These are phyloP conservation scores for Cebidichthys violaceus DNA, from an alignment of 2,113 vertebrate genomes.

Conservation along the genomic window DNA sequence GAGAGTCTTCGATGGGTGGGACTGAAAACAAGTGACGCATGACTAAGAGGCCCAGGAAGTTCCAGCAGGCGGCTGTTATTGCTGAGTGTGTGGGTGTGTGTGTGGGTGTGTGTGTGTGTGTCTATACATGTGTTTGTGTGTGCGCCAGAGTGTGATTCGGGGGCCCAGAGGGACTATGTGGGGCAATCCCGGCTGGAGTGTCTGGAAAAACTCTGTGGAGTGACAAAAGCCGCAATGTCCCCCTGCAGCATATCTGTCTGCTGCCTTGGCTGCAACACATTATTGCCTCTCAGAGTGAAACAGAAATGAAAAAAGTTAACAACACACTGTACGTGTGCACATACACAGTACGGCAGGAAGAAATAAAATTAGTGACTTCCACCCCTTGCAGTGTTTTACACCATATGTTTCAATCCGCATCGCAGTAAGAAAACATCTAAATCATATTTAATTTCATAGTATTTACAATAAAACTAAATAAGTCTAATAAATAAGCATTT, in stretches of 20 bases:
- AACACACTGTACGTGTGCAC: not conserved
- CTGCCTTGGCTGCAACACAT: slow-evolving; percentile 54
- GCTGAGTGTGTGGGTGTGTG: slow-evolving; percentile 54
- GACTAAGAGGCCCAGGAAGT: slow-evolving; percentile 80
- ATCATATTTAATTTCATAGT: not conserved
- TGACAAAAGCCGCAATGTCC: slow-evolving; percentile 72
- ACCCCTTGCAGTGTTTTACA: slow-evolving; percentile 5
- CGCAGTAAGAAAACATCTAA: not conserved
- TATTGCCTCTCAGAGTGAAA: slow-evolving; percentile 15
- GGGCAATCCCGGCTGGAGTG: slow-evolving; percentile 68
- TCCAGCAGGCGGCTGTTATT: slow-evolving; percentile 75
- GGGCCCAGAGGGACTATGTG: slow-evolving; percentile 64
- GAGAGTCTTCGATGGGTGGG: slow-evolving; percentile 71
- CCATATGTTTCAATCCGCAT: not conserved
- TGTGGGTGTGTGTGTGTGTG: slow-evolving; percentile 36
- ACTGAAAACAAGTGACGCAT: slow-evolving; percentile 80
- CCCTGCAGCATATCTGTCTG: slow-evolving; percentile 67
- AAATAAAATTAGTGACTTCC: slow-evolving; percentile 13
- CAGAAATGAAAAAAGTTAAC: not conserved
- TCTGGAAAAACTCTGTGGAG: slow-evolving; percentile 67
- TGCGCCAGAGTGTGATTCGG: slow-evolving; percentile 42
- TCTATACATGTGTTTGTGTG: slow-evolving; percentile 31
- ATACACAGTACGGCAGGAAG: not conserved
- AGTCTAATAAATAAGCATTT: not conserved
- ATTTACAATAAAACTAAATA: not conserved